A percentile compares a stretch with the other conserved stretches of the same genome.
These are phyloP conservation scores for Eumacrocentrus americanus DNA, from an alignment of 2,888 invertebrate genomes.

Conservation along the genomic window DNA sequence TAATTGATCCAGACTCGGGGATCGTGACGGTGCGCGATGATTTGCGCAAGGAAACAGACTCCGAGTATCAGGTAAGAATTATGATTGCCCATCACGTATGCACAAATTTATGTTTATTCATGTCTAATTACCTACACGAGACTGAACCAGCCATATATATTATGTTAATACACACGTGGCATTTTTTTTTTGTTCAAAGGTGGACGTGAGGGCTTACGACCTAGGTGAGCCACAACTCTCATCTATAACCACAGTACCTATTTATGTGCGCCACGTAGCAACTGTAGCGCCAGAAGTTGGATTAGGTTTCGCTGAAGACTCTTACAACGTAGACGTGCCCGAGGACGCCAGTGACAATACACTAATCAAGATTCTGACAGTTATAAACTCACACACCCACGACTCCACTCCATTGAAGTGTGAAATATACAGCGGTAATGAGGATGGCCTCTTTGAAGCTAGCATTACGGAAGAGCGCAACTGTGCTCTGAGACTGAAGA, in stretches of 20 bases:
- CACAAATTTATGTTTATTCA: conserved; percentile 13
- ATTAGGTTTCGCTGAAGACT: conserved; percentile 85
- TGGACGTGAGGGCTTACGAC: conserved; percentile 85
- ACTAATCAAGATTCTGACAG: conserved; percentile 73
- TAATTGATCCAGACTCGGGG: conserved; percentile 85
- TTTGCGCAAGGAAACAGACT: conserved; percentile 82
- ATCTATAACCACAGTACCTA: conserved; percentile 79
- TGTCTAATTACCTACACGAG: background rate
- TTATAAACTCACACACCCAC: conserved; percentile 75
- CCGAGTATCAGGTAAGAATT: conserved; percentile 78
- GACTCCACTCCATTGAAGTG: conserved; percentile 78
- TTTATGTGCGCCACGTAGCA: conserved; percentile 83
- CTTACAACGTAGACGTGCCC: conserved; percentile 81
- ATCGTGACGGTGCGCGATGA: conserved; percentile 82
- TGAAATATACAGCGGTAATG: conserved; percentile 78
- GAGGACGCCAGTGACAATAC: conserved; percentile 77
- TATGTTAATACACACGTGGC: background rate
- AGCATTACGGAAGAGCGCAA: conserved; percentile 80
- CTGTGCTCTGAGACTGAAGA: conserved; percentile 78
- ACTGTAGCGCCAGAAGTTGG: conserved; percentile 76
- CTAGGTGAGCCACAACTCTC: conserved; percentile 85
- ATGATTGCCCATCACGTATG: background rate
- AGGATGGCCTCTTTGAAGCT: conserved; percentile 74
- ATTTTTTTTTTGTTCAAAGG: conserved; percentile 60
- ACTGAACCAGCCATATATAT: no score